Percentiles rank a stretch among this genome's conserved stretches.
phyloP scores from a whole-genome alignment of 2,113 vertebrate genomes.

The Melanostigma gelatinosum region DNA sequence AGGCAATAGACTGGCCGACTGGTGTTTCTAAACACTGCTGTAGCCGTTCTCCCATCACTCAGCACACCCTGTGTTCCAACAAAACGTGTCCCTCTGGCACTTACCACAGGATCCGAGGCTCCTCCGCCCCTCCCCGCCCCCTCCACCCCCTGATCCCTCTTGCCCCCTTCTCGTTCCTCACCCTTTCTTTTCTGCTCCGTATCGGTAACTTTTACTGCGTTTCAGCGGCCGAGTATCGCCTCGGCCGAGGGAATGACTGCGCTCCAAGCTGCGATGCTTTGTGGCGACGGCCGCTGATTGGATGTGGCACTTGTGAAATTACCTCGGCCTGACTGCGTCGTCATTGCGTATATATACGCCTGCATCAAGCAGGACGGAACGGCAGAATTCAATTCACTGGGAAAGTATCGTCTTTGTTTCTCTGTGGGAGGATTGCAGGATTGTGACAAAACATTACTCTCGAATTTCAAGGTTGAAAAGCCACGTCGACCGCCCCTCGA shows the following conservation, averaged over 20 bases:
- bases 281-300: constrained; percentile 73
- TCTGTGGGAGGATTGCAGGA: constrained; percentile 61
- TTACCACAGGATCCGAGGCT: constrained; percentile 74
- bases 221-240: constrained; percentile 59
- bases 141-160: constrained; percentile 27
- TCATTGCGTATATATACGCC: constrained; percentile 63
- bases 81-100: constrained; percentile 77
- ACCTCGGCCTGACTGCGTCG: constrained; percentile 63
- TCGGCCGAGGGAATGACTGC: constrained; percentile 47
- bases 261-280: constrained; percentile 68
- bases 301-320: constrained; percentile 73
- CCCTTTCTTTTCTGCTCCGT: constrained; percentile 42
- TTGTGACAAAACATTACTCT: constrained; percentile 67
- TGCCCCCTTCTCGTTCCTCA: constrained; percentile 49
- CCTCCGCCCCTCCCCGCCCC: constrained; percentile 34
- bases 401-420: constrained; percentile 77
- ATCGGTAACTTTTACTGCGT: constrained; percentile 57
- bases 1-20: constrained; percentile 80
- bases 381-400: constrained; percentile 66
- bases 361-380: constrained; percentile 68
- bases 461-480: constrained; percentile 62
- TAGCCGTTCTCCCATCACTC: constrained; percentile 81
- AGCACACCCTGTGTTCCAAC: constrained; percentile 74
- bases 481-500: constrained; percentile 12
- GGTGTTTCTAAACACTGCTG: constrained; percentile 81